Conservation (phyloP, 30 jellyfish, hydroid and myxozoan species). For the Aurelia sp. region DNA sequence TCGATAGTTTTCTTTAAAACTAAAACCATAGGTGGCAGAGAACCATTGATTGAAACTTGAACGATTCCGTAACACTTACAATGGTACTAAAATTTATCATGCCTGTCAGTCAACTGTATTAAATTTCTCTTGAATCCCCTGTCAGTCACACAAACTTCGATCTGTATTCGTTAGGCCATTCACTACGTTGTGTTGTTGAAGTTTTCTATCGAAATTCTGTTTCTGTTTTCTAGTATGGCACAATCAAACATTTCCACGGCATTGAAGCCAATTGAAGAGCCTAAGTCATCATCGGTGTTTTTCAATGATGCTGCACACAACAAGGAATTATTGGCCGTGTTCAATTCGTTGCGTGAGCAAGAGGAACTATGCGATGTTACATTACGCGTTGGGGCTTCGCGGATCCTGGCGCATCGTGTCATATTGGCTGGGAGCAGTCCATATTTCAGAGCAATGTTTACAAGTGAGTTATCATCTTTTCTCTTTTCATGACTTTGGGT, state of each 20-base stretch:
- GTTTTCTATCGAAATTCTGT: too few relatives aligned
- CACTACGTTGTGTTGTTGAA: too few relatives aligned
- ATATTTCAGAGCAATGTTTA: slow-evolving; percentile 95
- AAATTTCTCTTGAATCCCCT: too few relatives aligned
- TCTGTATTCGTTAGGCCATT: too few relatives aligned
- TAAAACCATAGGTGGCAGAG: too few relatives aligned
- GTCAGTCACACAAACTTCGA: too few relatives aligned
- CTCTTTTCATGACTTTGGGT: too few relatives aligned
- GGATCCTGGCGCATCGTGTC: slow-evolving; percentile 73
- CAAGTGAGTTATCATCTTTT: slow-evolving; percentile 65
- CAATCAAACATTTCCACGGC: slow-evolving; percentile 61
- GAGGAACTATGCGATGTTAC: slow-evolving; percentile 92
- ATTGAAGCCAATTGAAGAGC: slow-evolving; percentile 60
- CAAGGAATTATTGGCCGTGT: slow-evolving; percentile 79
- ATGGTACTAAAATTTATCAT: too few relatives aligned
- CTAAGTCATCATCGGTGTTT: slow-evolving; percentile 47
- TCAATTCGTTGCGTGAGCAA: slow-evolving; percentile 78
- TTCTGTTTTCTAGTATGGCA: slow-evolving; percentile 49
- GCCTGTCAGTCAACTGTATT: too few relatives aligned
- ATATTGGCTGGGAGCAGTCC: slow-evolving; percentile 97
- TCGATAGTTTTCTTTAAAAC: too few relatives aligned
- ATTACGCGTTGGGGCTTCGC: slow-evolving; percentile 67
- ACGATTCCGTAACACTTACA: too few relatives aligned
- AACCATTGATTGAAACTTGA: too few relatives aligned
- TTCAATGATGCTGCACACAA: slow-evolving; percentile 88